These are phyloP conservation scores for Bombylius major DNA, from an alignment of 2,888 invertebrate species.

Conservation along the genomic window DNA sequence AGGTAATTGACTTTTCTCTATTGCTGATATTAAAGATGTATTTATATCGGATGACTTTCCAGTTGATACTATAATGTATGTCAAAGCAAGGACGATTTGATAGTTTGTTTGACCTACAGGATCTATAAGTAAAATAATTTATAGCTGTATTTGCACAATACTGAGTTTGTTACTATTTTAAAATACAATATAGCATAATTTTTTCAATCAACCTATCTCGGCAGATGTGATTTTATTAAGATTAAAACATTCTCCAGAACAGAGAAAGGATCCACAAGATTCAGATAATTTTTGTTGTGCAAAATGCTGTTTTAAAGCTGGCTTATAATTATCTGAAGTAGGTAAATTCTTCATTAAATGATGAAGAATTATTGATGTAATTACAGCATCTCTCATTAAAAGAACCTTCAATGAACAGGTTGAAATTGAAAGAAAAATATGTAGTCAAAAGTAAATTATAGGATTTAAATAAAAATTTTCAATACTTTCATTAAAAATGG, in stretches of 20 bases:
- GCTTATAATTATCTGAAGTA: slow-evolving; percentile 31
- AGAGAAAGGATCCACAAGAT: slow-evolving; percentile 54
- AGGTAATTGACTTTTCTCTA: slow-evolving; percentile 43
- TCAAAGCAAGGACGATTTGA: slow-evolving; percentile 49
- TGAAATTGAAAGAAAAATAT: too few relatives aligned
- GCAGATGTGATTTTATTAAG: slow-evolving; percentile 26
- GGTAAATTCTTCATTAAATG: slow-evolving; percentile 41
- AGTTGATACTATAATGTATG: slow-evolving; percentile 48
- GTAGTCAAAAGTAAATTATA: background rate
- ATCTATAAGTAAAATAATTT: slow-evolving; percentile 20
- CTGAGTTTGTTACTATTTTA: too few relatives aligned
- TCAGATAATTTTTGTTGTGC: slow-evolving; percentile 26
- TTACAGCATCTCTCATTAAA: slow-evolving; percentile 55
- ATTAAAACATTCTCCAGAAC: slow-evolving; percentile 49
- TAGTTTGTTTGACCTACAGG: slow-evolving; percentile 40
- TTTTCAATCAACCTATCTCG: slow-evolving; percentile 22
- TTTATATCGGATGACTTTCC: slow-evolving; percentile 52
- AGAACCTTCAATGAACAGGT: slow-evolving; percentile 42
- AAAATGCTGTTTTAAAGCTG: slow-evolving; percentile 34
- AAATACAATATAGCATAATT: background rate
- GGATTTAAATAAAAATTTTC: slow-evolving; percentile 1
- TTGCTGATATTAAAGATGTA: slow-evolving; percentile 47
- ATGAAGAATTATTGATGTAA: slow-evolving; percentile 46
- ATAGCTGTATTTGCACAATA: background rate
- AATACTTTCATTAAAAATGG: slow-evolving; percentile 56